Evolutionary conservation across 2,888 invertebrate species (phyloP).

Genomic region (Pseudeuparius sepicola): DNA sequence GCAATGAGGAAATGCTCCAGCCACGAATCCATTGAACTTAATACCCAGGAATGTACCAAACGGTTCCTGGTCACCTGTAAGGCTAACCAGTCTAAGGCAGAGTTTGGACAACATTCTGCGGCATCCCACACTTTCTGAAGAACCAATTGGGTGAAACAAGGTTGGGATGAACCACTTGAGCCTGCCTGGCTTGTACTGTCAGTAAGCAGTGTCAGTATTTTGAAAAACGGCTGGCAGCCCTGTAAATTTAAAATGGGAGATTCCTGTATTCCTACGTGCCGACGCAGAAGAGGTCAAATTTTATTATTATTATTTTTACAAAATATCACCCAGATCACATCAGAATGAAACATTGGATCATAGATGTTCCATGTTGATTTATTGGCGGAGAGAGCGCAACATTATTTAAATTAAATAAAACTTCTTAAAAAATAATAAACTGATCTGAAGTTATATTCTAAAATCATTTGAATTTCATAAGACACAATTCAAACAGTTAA

Average conservation of each 20-base stretch:
- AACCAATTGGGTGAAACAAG: constrained; percentile 84
- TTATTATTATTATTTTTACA: too few species aligned
- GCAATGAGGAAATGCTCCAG: constrained; percentile 80
- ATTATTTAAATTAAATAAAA: too few species aligned
- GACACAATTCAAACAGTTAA: too few species aligned
- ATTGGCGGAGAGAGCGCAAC: too few species aligned
- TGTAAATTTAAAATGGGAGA: constrained; percentile 35
- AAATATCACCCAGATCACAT: too few species aligned
- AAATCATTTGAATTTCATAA: too few species aligned
- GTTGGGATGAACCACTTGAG: constrained; percentile 64
- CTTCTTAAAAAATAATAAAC: too few species aligned
- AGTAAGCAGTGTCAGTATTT: constrained; percentile 76
- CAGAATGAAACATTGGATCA: too few species aligned
- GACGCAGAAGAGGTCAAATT: too few species aligned
- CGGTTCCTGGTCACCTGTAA: constrained; percentile 78
- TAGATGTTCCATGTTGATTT: too few species aligned
- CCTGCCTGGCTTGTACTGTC: constrained; percentile 46
- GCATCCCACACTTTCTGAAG: constrained; percentile 83
- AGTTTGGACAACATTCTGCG: constrained; percentile 83
- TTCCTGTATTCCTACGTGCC: too few species aligned
- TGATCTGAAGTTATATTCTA: too few species aligned
- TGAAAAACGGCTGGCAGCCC: constrained; percentile 86
- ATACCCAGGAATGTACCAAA: constrained; percentile 81
- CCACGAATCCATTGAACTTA: constrained; percentile 89
- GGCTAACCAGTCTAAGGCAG: constrained; percentile 86